phyloP scores from a whole-genome alignment of 92 coral and sea anemone genomes.

The Galaxea fascicularis region DNA sequence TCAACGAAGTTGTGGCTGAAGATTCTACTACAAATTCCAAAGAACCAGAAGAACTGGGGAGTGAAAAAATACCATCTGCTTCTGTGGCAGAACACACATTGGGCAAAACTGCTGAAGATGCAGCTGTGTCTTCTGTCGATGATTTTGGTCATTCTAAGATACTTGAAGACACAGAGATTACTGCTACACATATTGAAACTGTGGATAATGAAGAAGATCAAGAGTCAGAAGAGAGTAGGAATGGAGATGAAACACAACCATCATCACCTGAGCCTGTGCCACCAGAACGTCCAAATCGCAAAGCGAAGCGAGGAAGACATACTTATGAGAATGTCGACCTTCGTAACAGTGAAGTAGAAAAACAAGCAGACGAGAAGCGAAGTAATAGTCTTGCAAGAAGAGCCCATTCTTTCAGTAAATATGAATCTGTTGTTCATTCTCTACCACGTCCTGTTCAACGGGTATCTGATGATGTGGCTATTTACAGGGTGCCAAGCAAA shows the following conservation, averaged over 20 bases:
- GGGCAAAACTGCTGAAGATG: background rate
- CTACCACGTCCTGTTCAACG: slow-evolving; percentile 28
- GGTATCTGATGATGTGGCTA: slow-evolving; percentile 48
- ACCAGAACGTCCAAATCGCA: slow-evolving; percentile 48
- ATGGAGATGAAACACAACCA: background rate
- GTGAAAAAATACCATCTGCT: background rate
- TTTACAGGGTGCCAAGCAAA: slow-evolving; percentile 50
- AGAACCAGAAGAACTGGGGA: background rate
- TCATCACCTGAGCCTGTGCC: slow-evolving; percentile 54
- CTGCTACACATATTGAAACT: background rate
- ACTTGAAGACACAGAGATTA: background rate
- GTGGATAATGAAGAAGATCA: background rate
- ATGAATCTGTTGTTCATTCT: slow-evolving; percentile 25
- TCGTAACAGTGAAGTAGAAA: background rate
- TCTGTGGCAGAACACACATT: background rate
- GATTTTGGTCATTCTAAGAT: background rate
- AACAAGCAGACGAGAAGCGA: background rate
- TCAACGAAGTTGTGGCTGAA: background rate
- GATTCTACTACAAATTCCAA: background rate
- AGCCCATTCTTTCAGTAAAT: slow-evolving; percentile 29
- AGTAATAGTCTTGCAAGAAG: slow-evolving; percentile 7
- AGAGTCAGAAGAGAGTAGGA: background rate
- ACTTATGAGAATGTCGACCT: slow-evolving; percentile 21
- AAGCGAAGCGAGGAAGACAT: slow-evolving; percentile 10
- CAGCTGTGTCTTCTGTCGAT: background rate